Evolutionary conservation across 2,797 vertebrate species (phyloP).

Genomic region (Coregonus suidteri): DNA sequence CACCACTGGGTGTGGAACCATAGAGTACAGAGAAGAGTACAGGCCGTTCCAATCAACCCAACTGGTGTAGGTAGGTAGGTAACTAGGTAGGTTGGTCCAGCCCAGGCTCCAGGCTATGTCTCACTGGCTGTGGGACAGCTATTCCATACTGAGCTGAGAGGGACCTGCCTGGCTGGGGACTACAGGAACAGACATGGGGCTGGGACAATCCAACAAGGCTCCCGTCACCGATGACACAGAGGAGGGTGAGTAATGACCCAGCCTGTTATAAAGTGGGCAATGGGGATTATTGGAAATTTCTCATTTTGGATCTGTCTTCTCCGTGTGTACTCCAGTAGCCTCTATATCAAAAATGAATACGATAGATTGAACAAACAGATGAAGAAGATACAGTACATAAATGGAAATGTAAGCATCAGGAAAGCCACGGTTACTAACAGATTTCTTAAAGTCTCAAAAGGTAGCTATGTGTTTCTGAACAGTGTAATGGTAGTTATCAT

Average conservation of each 20-base stretch:
- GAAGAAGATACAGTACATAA: neutral
- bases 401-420: neutral
- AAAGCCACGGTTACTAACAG: neutral
- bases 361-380: neutral
- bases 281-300: neutral
- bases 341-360: neutral
- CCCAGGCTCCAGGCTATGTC: constrained; percentile 59
- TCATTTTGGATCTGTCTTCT: neutral
- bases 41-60: neutral
- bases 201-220: constrained; percentile 80
- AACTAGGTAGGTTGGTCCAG: neutral
- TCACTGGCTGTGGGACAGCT: constrained; percentile 50
- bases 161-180: constrained; percentile 35
- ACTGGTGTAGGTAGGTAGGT: neutral
- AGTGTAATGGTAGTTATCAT: neutral
- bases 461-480: neutral
- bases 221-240: constrained; percentile 64
- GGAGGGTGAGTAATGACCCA: constrained; percentile 69
- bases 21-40: neutral
- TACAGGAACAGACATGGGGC: constrained; percentile 71
- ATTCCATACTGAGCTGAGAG: constrained; percentile 57
- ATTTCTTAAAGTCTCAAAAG: neutral
- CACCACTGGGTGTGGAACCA: neutral
- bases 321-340: neutral
- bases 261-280: neutral